These are phyloP conservation scores for Masticophis lateralis DNA, from an alignment of 2,797 vertebrate genomes.

Conservation along the genomic window DNA sequence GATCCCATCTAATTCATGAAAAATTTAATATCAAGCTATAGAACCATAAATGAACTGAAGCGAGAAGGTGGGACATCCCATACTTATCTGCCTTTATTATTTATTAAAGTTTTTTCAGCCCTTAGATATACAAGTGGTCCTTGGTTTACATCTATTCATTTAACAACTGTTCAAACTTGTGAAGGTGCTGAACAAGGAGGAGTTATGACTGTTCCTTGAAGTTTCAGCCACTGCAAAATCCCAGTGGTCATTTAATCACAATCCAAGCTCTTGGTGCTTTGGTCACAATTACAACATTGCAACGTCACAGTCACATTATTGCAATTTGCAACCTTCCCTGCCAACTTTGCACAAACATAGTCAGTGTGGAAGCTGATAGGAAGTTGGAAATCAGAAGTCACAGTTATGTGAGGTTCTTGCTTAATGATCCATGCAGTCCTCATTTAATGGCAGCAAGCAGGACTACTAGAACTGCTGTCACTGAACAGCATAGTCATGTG, in stretches of 20 bases:
- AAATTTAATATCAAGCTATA: not conserved
- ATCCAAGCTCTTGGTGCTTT: not conserved
- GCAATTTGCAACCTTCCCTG: not conserved
- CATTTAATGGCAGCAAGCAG: not conserved
- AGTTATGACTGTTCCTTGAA: not conserved
- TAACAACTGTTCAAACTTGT: not conserved
- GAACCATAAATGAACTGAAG: not conserved
- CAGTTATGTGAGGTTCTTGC: not conserved
- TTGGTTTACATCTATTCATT: not conserved
- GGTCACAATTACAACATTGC: not conserved
- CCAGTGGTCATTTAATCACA: not conserved
- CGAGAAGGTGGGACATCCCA: not conserved
- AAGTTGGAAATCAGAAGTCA: not conserved
- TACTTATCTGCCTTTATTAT: not conserved
- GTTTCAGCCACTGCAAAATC: not conserved
- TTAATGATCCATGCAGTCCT: not conserved
- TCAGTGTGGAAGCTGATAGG: not conserved
- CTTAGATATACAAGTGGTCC: not conserved
- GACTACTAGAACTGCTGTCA: not conserved
- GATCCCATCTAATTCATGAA: not conserved
- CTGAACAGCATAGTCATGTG: not conserved
- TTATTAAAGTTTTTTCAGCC: not conserved
- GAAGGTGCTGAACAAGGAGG: not conserved
- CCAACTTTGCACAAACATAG: not conserved
- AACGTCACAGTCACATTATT: not conserved